A percentile compares a stretch with the other conserved stretches of the same genome.
Conservation (phyloP, 2,797 vertebrate species). For the Cyclura pinguis region DNA sequence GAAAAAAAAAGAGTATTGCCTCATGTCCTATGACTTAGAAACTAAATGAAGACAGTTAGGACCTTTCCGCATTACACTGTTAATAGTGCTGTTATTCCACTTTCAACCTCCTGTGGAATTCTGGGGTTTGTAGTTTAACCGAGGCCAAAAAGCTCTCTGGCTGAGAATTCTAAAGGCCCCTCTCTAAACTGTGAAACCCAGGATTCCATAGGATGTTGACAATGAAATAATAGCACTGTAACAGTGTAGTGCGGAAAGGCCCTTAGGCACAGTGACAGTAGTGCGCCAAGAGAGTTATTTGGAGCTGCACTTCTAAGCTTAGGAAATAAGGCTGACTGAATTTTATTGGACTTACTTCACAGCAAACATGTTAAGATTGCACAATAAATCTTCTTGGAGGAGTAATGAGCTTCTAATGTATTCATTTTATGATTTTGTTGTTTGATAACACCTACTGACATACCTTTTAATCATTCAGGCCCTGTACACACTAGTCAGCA, state of each 20-base stretch:
- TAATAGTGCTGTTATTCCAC: no score
- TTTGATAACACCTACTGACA: not conserved
- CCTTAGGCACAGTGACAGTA: no score
- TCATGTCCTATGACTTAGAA: no score
- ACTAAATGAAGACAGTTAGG: not conserved
- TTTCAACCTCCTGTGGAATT: no score
- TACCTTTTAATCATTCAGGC: not conserved
- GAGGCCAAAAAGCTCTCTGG: no score
- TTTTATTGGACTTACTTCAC: not conserved
- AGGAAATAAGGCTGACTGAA: not conserved
- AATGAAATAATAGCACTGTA: no score
- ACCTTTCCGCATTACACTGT: no score
- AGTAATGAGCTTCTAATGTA: not conserved
- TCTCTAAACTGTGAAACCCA: no score
- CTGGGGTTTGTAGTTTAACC: no score
- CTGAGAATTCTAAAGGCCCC: no score
- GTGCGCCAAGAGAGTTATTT: not conserved
- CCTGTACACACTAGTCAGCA: not conserved
- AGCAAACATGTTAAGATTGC: not conserved
- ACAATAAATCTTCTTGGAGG: not conserved
- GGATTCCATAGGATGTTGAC: no score
- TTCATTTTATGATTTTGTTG: not conserved
- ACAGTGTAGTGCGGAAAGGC: no score
- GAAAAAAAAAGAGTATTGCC: not conserved
- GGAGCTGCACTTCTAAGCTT: not conserved